These are phyloP conservation scores for Tachyglossus aculeatus DNA, from an alignment of 2,797 vertebrate species.

Conservation along the genomic window DNA sequence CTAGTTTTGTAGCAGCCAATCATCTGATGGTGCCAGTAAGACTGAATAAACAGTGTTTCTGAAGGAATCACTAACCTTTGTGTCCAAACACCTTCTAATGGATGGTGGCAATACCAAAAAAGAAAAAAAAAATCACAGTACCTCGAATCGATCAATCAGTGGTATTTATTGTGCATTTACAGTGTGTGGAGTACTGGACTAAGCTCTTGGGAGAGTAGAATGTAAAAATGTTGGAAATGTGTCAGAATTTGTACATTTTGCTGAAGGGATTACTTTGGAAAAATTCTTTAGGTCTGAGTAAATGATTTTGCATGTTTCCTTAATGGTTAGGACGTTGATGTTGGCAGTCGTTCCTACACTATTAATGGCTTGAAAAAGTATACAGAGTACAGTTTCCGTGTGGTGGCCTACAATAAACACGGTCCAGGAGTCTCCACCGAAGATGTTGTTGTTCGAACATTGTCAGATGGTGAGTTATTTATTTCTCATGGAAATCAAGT, in stretches of 20 bases:
- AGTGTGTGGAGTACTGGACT: too few species aligned
- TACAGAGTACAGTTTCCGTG: conserved; percentile 91
- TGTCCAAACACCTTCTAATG: conserved; percentile 4
- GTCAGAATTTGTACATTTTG: background rate
- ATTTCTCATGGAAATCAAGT: background rate
- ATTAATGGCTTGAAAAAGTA: conserved; percentile 90
- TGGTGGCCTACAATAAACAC: conserved; percentile 96
- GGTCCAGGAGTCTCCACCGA: conserved; percentile 95
- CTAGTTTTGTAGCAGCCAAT: too few species aligned
- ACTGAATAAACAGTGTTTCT: conserved; percentile 1
- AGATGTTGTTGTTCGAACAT: conserved; percentile 83
- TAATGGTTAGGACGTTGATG: conserved; percentile 85
- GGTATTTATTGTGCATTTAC: too few species aligned
- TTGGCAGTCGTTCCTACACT: conserved; percentile 82
- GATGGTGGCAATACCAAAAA: conserved; percentile 22
- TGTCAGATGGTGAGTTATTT: conserved; percentile 88
- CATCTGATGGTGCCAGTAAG: background rate
- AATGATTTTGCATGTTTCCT: conserved; percentile 28
- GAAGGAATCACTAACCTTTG: background rate
- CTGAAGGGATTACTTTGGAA: background rate
- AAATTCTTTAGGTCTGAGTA: conserved; percentile 2
- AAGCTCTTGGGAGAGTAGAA: too few species aligned
- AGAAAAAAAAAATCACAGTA: background rate
- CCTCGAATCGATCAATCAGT: too few species aligned
- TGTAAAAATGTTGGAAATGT: too few species aligned